These are phyloP conservation scores for Solea solea DNA, from an alignment of 2,113 vertebrate species.

Conservation along the genomic window DNA sequence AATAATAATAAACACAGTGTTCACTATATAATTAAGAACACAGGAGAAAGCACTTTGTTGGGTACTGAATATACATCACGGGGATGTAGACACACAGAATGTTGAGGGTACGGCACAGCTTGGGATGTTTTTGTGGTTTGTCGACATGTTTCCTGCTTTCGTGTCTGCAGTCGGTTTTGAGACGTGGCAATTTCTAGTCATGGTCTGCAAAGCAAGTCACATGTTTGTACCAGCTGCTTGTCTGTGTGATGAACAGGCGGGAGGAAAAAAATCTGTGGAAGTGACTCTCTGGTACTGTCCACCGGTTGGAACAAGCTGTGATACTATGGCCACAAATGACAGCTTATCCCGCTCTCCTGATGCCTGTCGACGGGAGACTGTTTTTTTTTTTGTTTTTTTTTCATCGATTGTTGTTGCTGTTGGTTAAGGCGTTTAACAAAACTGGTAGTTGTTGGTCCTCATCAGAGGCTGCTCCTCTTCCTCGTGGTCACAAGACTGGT, in stretches of 20 bases:
- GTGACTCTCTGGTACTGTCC: constrained; percentile 23
- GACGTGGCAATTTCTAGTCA: constrained; percentile 61
- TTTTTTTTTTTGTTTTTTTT: neutral
- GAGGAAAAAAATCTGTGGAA: constrained; percentile 49
- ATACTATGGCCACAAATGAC: neutral
- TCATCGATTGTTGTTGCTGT: neutral
- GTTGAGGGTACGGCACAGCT: constrained; percentile 17
- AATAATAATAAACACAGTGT: constrained; percentile 7
- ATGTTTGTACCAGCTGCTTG: constrained; percentile 59
- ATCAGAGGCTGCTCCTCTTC: constrained; percentile 85
- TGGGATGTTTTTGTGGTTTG: constrained; percentile 35
- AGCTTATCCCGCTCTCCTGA: constrained; percentile 21
- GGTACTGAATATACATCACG: constrained; percentile 13
- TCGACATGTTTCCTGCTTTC: constrained; percentile 56
- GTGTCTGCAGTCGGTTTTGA: constrained; percentile 42
- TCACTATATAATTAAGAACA: constrained; percentile 27
- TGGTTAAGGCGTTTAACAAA: constrained; percentile 80
- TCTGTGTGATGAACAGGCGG: constrained; percentile 46
- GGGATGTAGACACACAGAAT: constrained; percentile 2
- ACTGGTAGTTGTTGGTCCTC: constrained; percentile 96
- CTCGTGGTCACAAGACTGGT: constrained; percentile 86
- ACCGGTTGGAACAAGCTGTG: constrained; percentile 12
- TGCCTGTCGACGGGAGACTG: constrained; percentile 8
- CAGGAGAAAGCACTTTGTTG: constrained; percentile 1
- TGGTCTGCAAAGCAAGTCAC: constrained; percentile 63